Conservation (phyloP, 2,113 vertebrate species). For the Serilophus lunatus region DNA sequence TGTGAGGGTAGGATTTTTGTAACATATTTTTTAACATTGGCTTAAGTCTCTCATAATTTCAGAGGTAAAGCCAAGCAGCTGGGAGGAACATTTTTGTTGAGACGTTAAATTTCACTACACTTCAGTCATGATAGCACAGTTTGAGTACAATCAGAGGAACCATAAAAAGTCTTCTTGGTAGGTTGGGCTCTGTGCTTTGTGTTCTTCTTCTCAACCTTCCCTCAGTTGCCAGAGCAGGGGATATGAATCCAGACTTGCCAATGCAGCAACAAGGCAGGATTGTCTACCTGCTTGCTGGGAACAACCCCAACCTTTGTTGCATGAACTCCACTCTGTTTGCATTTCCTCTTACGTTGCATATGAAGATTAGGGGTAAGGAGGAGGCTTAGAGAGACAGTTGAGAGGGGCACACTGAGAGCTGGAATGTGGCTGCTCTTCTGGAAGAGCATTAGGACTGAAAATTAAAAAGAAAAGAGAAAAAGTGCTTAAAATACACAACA, state of each 20-base stretch:
- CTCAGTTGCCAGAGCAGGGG: conserved; percentile 48
- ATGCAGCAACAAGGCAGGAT: conserved; percentile 64
- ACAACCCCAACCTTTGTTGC: conserved; percentile 54
- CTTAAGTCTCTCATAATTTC: conserved; percentile 52
- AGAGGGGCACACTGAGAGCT: conserved; percentile 86
- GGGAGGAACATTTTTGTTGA: conserved; percentile 30
- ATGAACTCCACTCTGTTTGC: conserved; percentile 43
- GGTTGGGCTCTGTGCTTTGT: conserved; percentile 70
- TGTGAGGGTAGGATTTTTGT: conserved; percentile 52
- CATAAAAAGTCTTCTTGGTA: conserved; percentile 52
- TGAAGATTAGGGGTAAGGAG: conserved; percentile 76
- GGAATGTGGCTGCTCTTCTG: conserved; percentile 78
- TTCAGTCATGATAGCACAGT: conserved; percentile 42
- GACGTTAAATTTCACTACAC: conserved; percentile 32
- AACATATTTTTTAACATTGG: conserved; percentile 39
- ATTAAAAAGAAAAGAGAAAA: conserved; percentile 54
- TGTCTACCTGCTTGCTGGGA: conserved; percentile 40
- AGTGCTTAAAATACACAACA: conserved; percentile 20
- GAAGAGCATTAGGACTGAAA: conserved; percentile 85
- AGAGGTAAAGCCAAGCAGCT: conserved; percentile 60
- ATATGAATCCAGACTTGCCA: conserved; percentile 42
- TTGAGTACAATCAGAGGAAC: conserved; percentile 64
- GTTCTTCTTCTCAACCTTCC: conserved; percentile 66
- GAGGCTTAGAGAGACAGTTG: conserved; percentile 82
- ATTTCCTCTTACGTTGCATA: conserved; percentile 44